phyloP scores from a whole-genome alignment of 2,888 invertebrate genomes.

The Torymus texanus region DNA sequence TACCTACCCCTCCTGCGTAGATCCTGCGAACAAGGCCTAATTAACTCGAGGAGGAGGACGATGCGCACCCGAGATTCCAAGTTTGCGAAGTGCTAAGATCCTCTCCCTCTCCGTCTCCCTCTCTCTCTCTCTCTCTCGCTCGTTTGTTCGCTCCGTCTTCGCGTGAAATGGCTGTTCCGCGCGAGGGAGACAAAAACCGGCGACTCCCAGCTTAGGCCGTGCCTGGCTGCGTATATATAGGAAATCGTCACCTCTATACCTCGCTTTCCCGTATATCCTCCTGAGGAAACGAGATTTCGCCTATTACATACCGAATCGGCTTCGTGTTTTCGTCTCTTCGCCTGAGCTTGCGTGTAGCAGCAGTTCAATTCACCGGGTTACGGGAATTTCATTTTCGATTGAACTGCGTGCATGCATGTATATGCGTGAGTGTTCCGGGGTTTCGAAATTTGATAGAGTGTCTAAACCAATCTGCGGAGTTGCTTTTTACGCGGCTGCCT shows the following conservation, averaged over 20 bases:
- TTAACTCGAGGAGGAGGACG: constrained; percentile 51
- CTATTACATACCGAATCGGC: neutral
- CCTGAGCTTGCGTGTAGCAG: too few relatives aligned
- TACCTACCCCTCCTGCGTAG: neutral
- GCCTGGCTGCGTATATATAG: neutral
- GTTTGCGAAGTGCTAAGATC: constrained; percentile 55
- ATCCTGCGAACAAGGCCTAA: constrained; percentile 53
- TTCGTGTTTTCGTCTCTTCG: too few relatives aligned
- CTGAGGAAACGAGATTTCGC: constrained; percentile 9
- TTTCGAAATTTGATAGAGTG: too few relatives aligned
- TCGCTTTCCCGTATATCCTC: constrained; percentile 26
- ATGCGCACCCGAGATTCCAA: constrained; percentile 45
- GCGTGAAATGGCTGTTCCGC: constrained; percentile 43
- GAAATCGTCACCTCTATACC: constrained; percentile 28
- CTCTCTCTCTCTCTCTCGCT: constrained; percentile 2
- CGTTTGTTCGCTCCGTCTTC: neutral
- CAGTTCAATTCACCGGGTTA: too few relatives aligned
- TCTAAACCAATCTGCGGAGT: too few relatives aligned
- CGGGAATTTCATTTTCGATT: too few relatives aligned
- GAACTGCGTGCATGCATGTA: too few relatives aligned
- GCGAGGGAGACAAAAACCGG: constrained; percentile 43
- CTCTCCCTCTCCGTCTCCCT: neutral
- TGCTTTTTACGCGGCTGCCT: too few relatives aligned
- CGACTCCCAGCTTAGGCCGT: constrained; percentile 9
- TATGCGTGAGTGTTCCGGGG: too few relatives aligned